Base-by-base conservation (phyloP, 92 coral and sea anemone species). In the Isaurus tuberculatus region DNA sequence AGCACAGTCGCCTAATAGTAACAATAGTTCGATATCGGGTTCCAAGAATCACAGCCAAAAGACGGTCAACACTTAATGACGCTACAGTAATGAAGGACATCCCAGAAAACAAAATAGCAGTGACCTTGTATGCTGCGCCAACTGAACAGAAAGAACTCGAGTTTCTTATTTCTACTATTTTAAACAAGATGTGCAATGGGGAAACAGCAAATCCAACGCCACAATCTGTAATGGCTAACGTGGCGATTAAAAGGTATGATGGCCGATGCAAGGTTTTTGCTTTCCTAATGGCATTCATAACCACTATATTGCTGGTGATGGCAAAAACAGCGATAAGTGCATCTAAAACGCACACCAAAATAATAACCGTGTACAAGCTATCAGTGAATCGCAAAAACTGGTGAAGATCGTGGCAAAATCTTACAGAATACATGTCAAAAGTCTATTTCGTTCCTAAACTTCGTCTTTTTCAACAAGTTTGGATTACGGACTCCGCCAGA, bases 101-200 rank as follows among this genome's bases (percentile, higher is more conserved):
- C 28, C 82, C 82, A 15, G 82, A 36, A 15, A 58, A 34, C 3
- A 19, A 9, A 23, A 77, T 77, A 19, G 82, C 82, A 3, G 82
- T 33, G 8, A 77, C 82, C 58, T 77, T 77, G 13, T 58, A 77
- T 22, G 70, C 33, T 55, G 82, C 82, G 20, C 70, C 82, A 57
- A 25, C 69, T 58, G 28, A 19, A 34, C 82, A 77, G 48, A 57
- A 77, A 0, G 58, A 9, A 6, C 37, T 70, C 82, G 58, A 33
- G n/a, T 37, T 57, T 65, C 36, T 34, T n/a, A 77, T 58, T 57
- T 77, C 82, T 33, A 70, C 51, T 10, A 77, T 49, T 77, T 77
- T 77, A 61, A 77, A 77, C 30, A 58, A 14, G 32, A 77, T 60
- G 28, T 77, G 82, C 19, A 77, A 34, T 16, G 82, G 82, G 49